Evolutionary conservation across 1,140 invertebrate genomes (phyloP).

Genomic region (Scaptomyza hsui): DNA sequence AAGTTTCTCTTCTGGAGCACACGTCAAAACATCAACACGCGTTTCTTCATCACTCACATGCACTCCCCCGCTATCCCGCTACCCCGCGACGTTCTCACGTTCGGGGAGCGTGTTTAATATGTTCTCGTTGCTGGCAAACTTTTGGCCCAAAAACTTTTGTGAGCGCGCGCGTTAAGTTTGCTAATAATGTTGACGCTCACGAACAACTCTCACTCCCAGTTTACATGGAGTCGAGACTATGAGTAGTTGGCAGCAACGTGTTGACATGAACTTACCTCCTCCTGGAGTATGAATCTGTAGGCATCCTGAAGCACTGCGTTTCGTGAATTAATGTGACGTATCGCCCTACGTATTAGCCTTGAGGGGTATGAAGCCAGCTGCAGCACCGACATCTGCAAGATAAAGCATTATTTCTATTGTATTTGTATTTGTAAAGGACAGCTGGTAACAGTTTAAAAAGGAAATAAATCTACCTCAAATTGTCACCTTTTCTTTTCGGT

Average conservation of each 20-base stretch:
- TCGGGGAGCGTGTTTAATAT: conserved; percentile 69
- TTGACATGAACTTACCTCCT: conserved; percentile 76
- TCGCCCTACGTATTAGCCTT: conserved; percentile 67
- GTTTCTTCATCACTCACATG: conserved; percentile 28
- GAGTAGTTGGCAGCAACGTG: conserved; percentile 35
- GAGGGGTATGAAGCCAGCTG: conserved; percentile 80
- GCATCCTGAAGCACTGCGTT: conserved; percentile 52
- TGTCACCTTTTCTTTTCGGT: conserved; percentile 18
- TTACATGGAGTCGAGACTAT: background rate
- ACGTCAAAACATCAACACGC: conserved; percentile 81
- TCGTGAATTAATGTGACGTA: conserved; percentile 56
- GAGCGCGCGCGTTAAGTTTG: conserved; percentile 71
- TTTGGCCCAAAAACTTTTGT: conserved; percentile 68
- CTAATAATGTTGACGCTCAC: conserved; percentile 73
- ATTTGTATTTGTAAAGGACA: conserved; percentile 13
- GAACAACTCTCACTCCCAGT: conserved; percentile 10
- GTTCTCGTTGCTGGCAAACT: conserved; percentile 70
- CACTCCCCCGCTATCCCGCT: too few relatives aligned
- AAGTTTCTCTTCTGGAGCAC: conserved; percentile 66
- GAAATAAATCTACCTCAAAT: conserved; percentile 44
- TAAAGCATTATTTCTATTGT: background rate
- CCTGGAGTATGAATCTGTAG: conserved; percentile 69
- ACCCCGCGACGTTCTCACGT: conserved; percentile 32
- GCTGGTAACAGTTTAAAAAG: conserved; percentile 1
- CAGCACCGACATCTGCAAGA: conserved; percentile 63